Evolutionary conservation across 2,888 invertebrate genomes (phyloP), one percentile per base, ranked within the genome.

Genomic region (Leucophora obtusa): DNA sequence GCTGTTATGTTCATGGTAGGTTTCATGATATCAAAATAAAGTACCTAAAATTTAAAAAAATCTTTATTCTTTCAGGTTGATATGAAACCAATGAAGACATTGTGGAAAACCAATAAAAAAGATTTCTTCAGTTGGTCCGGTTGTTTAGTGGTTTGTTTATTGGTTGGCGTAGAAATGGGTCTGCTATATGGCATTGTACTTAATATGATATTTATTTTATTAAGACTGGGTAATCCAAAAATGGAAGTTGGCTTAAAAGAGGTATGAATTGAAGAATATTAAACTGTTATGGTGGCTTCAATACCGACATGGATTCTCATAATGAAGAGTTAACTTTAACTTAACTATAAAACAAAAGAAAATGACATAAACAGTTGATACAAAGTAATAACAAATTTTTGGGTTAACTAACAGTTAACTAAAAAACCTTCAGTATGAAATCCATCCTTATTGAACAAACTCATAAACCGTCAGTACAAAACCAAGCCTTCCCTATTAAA

Each of bases 1-100:
- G 97, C 98, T 8, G 97, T 98, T 11, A 89, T 96, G 70, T 96
- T 96, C 87, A 94, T 97, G 93, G 93, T 96, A 82, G 87, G 89
- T 69, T 58, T 9, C 11, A 7, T 1, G 7, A 28, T 28, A 28
- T 28, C 1, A 7, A 28, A 28, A 28, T 28, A 6, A 28, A 28
- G 28, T 6, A 28, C n/a, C n/a, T n/a, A n/a, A 6, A 28, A 47
- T 2, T 15, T 59, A 9, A 3, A 9, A 38, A 38, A 38, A 15
- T n/a, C 50, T 24, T 50, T 58, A 4, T 15, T 1, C 35, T 56
- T 74, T 1, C 86, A 93, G 93, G 87, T 94, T 68, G 94, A 94
- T 85, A 83, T 92, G 68, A 85, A 88, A 63, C 92, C 91, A 2
- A 84, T 92, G 56, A 80, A 78, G 43, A 88, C 90, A 11, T 91